These are phyloP conservation scores for Myrmecobius fasciatus DNA, from an alignment of 2,113 vertebrate genomes.

Conservation along the genomic window DNA sequence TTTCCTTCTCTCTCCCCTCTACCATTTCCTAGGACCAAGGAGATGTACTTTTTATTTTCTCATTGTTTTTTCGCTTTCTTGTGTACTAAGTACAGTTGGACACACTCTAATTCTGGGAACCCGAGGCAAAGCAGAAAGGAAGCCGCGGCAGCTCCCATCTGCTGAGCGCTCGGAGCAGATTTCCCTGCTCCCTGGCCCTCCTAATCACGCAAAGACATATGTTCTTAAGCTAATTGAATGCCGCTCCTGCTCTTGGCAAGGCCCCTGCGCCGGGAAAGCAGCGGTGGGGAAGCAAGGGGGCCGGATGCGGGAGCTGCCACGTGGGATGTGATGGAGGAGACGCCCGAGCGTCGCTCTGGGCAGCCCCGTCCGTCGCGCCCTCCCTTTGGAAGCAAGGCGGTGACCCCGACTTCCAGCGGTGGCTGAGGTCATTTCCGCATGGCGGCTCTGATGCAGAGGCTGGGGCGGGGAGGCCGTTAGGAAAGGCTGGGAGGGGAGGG, in stretches of 20 bases:
- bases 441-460: background rate
- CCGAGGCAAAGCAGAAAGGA: background rate
- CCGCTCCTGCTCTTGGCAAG: constrained; percentile 52
- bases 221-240: constrained; percentile 66
- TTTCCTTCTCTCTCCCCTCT: no score
- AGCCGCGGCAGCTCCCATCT: constrained; percentile 55
- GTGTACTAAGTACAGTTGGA: constrained; percentile 29
- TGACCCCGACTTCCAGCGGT: background rate
- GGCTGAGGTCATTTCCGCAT: no score
- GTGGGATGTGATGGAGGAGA: constrained; percentile 7
- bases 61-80: background rate
- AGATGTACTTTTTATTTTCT: no score
- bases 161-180: constrained; percentile 60
- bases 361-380: background rate
- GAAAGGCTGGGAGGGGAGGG: no score
- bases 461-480: no score
- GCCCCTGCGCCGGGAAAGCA: constrained; percentile 22
- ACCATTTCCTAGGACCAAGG: no score
- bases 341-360: background rate
- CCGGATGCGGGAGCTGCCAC: background rate
- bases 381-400: background rate
- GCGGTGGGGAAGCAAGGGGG: constrained; percentile 13
- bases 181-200: constrained; percentile 10
- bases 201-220: constrained; percentile 55
- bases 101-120: background rate